A percentile compares a stretch with the other conserved stretches of the same genome.
Conservation (phyloP, 35 echinoderm and acorn worm species). For the Ptychodera flava region DNA sequence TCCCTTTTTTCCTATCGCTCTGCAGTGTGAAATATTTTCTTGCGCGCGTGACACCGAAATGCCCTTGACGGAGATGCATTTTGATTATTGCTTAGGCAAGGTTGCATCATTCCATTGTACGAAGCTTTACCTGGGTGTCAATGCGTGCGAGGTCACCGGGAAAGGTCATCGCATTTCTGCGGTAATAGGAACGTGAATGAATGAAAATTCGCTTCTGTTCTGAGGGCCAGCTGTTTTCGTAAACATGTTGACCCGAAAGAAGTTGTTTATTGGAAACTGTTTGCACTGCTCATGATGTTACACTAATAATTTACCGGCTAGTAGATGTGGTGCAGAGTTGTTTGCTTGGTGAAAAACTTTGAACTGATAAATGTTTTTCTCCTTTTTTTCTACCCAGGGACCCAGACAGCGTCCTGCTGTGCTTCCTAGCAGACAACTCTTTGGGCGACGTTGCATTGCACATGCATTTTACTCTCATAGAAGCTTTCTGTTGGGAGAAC, state of each 20-base stretch:
- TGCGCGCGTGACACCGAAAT: not conserved
- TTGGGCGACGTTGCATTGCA: conserved; percentile 34
- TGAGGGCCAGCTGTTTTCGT: not conserved
- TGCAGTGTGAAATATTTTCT: not conserved
- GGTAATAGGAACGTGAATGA: too few relatives aligned
- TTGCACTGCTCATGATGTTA: too few relatives aligned
- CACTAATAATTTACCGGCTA: too few relatives aligned
- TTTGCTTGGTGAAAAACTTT: too few relatives aligned
- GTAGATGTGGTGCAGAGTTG: too few relatives aligned
- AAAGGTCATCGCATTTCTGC: too few relatives aligned
- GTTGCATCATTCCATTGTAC: too few relatives aligned
- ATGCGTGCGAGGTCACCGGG: too few relatives aligned
- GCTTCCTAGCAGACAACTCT: conserved; percentile 39
- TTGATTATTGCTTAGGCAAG: not conserved
- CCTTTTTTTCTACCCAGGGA: conserved; percentile 23
- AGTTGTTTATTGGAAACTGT: not conserved
- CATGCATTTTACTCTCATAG: conserved; percentile 59
- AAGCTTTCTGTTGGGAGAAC: conserved; percentile 71
- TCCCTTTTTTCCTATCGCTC: too few relatives aligned
- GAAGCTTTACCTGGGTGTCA: too few relatives aligned
- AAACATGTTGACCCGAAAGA: not conserved
- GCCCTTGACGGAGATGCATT: not conserved
- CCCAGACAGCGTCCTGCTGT: conserved; percentile 45
- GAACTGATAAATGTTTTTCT: not conserved
- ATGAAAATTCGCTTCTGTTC: too few relatives aligned